Percentiles rank a stretch among this genome's conserved stretches.
phyloP scores from a whole-genome alignment of 2,113 vertebrate species.

The Cyphomyrus discorhynchus region DNA sequence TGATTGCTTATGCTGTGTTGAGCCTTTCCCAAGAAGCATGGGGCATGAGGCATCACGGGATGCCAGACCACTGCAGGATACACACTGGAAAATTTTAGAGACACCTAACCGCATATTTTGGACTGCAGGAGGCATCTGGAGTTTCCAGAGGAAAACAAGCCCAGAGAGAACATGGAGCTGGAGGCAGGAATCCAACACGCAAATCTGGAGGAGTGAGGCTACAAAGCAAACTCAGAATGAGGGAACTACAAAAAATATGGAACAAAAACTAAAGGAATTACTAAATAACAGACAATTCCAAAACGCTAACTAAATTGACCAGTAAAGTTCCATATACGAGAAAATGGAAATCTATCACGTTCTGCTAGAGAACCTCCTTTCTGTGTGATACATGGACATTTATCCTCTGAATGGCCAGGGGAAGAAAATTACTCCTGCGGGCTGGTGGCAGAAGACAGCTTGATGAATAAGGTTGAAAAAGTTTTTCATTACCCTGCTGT shows the following conservation, averaged over 20 bases:
- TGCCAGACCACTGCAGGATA: not conserved
- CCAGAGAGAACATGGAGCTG: not conserved
- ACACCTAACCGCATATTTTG: not conserved
- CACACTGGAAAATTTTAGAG: not conserved
- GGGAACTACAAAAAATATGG: not conserved
- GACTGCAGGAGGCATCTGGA: not conserved
- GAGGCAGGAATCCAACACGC: not conserved
- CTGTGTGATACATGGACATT: not conserved
- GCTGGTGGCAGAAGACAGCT: not conserved
- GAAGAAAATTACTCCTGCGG: not conserved
- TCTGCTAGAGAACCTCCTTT: not conserved
- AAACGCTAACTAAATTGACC: not conserved
- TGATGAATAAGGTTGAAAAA: constrained; percentile 1
- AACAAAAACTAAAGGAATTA: not conserved
- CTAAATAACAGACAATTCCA: not conserved
- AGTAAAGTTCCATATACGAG: not conserved
- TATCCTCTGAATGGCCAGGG: not conserved
- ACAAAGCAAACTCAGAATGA: not conserved
- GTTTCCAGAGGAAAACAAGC: not conserved
- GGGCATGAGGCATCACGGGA: not conserved
- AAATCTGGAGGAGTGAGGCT: not conserved
- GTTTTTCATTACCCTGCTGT: not conserved
- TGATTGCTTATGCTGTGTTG: not conserved
- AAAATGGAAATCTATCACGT: not conserved
- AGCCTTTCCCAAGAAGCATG: not conserved